Percentiles rank a stretch among this genome's conserved stretches.
phyloP scores from a whole-genome alignment of 2,888 invertebrate species.

The Drosophila mercatorum region DNA sequence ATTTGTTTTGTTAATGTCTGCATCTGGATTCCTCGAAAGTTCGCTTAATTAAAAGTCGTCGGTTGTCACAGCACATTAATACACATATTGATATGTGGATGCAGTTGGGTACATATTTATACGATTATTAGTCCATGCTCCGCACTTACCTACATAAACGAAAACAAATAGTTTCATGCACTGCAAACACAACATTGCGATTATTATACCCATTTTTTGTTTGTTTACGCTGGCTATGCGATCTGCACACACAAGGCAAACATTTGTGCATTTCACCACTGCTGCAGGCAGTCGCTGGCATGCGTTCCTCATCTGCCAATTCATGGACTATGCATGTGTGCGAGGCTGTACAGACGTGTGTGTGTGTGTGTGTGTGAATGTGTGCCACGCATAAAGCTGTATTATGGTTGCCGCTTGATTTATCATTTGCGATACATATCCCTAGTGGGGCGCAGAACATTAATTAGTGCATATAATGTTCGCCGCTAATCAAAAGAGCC shows the following conservation, averaged over 20 bases:
- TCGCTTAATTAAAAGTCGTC: slow-evolving; percentile 60
- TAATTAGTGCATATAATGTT: slow-evolving; percentile 33
- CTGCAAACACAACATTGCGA: slow-evolving; percentile 17
- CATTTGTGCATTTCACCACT: slow-evolving; percentile 15
- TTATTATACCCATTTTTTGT: background rate
- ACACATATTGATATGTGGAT: slow-evolving; percentile 41
- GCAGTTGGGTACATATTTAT: slow-evolving; percentile 20
- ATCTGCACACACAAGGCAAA: slow-evolving; percentile 10
- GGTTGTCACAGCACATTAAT: slow-evolving; percentile 15
- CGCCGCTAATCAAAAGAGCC: slow-evolving; percentile 53
- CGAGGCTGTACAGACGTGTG: background rate
- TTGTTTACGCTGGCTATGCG: slow-evolving; percentile 11
- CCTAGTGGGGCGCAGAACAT: slow-evolving; percentile 6
- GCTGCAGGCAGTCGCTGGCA: slow-evolving; percentile 15
- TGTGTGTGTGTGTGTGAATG: background rate
- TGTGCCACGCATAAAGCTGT: slow-evolving; percentile 12
- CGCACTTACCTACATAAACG: background rate
- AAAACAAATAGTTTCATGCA: slow-evolving; percentile 17
- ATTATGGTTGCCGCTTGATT: slow-evolving; percentile 30
- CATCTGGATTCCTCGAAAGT: background rate
- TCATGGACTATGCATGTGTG: background rate
- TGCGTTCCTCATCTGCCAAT: background rate
- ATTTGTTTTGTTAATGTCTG: slow-evolving; percentile 48
- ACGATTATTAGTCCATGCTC: slow-evolving; percentile 33
- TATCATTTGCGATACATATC: slow-evolving; percentile 23